Base-by-base conservation (phyloP, 2,113 vertebrate genomes). In the Rhombomys opimus region DNA sequence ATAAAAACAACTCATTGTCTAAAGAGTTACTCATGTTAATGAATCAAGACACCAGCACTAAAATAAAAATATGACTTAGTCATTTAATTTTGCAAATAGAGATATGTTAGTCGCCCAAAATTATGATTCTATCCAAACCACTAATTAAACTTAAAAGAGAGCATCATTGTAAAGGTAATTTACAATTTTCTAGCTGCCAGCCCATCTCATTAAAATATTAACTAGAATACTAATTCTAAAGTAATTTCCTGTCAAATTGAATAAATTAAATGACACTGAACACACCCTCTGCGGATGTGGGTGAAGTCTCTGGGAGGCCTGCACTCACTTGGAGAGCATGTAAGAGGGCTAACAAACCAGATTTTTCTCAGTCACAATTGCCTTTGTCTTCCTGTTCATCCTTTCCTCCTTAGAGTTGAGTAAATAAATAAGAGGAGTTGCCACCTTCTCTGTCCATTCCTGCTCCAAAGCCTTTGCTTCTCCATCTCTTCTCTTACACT, bases 121-220 rank as follows among this genome's bases (percentile, higher is more conserved):
- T 25, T 97, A 94, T 93, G 73, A 32, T 92, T 96, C 68, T 84
- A 41, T 94, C 82, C 77, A 93, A 97, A 91, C 76, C 35, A 94
- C n/a, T 90, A 80, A 96, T 97, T 97, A 93, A 78, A 93, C 50
- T 81, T 95, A 93, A 87, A 85, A 96, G 63, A 25, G 14, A 84
- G 52, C 54, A 90, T 89, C 87, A 94, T n/a, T n/a, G n/a, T n/a
- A n/a, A n/a, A 91, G 63, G 91, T 93, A 68, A 96, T 95, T 97
- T 91, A 91, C 18, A 96, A 7, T 93, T 90, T 96, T 95, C 89
- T 81, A 90, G 75, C 85, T 94, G 75, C 88, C 92, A 96, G 30
- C 93, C 87, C 35, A 50, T 92, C 93, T 94, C 75, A 96, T 97
- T 96, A 95, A 78, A 96, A 95, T 89, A 90, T 57, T 94, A 73